phyloP scores from a whole-genome alignment of 2,888 invertebrate species.

The Cephus rjabovi region DNA sequence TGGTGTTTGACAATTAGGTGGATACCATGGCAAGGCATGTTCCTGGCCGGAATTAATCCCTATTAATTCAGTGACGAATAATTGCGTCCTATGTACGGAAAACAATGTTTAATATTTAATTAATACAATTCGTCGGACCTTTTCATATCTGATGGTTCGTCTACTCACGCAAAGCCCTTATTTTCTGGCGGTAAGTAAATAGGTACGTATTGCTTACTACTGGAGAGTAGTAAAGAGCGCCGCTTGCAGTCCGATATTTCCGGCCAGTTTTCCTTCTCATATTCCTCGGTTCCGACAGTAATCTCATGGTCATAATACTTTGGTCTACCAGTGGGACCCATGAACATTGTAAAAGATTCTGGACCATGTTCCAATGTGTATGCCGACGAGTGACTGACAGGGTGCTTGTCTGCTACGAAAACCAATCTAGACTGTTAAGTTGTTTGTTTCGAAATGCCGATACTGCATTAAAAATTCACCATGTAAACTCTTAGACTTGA shows the following conservation, averaged over 20 bases:
- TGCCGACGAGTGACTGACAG: constrained; percentile 3
- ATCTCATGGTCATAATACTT: constrained; percentile 46
- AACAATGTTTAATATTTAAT: constrained; percentile 14
- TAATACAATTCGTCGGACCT: not conserved
- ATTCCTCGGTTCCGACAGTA: constrained; percentile 36
- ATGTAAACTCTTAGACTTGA: constrained; percentile 45
- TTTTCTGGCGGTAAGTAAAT: constrained; percentile 82
- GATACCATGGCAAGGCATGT: constrained; percentile 82
- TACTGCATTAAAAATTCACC: constrained; percentile 28
- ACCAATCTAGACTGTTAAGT: constrained; percentile 6
- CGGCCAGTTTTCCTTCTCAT: constrained; percentile 48
- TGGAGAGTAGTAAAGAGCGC: constrained; percentile 30
- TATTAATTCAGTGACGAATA: constrained; percentile 68
- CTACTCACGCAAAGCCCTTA: constrained; percentile 79
- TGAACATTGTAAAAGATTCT: constrained; percentile 40
- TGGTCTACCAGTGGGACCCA: constrained; percentile 45
- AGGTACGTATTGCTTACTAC: constrained; percentile 68
- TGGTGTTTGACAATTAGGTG: constrained; percentile 74
- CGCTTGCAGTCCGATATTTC: constrained; percentile 41
- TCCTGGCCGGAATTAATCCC: constrained; percentile 72
- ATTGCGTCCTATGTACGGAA: constrained; percentile 35
- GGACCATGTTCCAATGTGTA: constrained; percentile 19
- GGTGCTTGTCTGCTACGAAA: constrained; percentile 14
- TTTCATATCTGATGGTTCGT: not conserved
- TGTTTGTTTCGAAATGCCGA: not conserved